Conservation (phyloP, 1,140 invertebrate genomes). For the Hycleus cichorii region DNA sequence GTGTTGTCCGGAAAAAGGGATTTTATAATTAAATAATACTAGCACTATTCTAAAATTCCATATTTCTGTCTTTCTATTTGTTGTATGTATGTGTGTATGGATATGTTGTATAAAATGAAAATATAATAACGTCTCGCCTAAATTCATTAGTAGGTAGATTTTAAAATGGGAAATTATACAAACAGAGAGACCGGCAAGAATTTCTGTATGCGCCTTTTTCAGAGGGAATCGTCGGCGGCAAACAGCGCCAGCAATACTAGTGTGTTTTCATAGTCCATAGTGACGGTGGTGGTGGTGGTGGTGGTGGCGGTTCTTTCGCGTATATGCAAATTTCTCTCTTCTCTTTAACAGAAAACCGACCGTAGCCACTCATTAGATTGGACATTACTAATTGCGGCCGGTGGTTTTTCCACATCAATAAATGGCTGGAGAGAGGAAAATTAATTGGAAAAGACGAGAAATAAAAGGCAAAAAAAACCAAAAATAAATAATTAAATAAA, state of each 20-base stretch:
- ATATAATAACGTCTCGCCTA: constrained; percentile 23
- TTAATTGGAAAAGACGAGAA: too few species aligned
- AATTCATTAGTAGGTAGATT: constrained; percentile 21
- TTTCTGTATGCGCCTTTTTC: constrained; percentile 4
- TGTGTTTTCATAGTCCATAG: too few species aligned
- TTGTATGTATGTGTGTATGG: not conserved
- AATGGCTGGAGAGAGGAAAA: too few species aligned
- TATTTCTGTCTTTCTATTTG: too few species aligned
- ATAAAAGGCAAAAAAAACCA: too few species aligned
- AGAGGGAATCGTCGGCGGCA: too few species aligned
- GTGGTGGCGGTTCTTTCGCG: too few species aligned
- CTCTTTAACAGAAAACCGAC: constrained; percentile 3
- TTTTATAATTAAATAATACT: constrained; percentile 13
- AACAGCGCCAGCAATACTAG: too few species aligned
- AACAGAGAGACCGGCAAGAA: constrained; percentile 11
- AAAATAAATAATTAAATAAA: too few species aligned
- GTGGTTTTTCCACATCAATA: constrained; percentile 17
- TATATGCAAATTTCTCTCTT: constrained; percentile 18
- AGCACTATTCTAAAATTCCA: not conserved
- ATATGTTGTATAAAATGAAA: constrained; percentile 14
- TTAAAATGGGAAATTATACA: constrained; percentile 21
- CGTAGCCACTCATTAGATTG: constrained; percentile 23
- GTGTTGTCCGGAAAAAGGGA: too few species aligned
- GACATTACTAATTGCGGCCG: constrained; percentile 26
- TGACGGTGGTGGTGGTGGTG: too few species aligned